Conservation (phyloP, 2,888 invertebrate genomes). For the Hydroisotoma schaefferi region DNA sequence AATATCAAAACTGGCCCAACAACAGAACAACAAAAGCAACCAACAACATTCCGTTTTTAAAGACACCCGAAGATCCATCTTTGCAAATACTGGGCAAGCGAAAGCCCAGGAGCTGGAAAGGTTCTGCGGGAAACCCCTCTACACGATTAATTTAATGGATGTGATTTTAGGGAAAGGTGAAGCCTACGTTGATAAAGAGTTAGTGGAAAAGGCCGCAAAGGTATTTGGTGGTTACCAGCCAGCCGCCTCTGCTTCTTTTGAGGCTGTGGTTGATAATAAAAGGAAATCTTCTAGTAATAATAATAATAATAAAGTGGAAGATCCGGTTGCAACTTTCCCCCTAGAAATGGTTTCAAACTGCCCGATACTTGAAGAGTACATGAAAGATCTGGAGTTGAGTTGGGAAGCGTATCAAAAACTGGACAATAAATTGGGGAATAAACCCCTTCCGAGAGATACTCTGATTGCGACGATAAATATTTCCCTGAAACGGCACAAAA, state of each 20-base stretch:
- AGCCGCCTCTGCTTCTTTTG: no score
- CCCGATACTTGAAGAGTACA: conserved; percentile 21
- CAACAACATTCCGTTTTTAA: neutral
- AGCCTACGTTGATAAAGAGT: neutral
- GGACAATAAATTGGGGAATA: neutral
- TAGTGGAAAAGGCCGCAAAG: neutral
- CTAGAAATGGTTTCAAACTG: neutral
- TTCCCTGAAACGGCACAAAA: neutral
- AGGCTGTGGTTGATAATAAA: neutral
- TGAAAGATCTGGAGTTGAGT: conserved; percentile 17
- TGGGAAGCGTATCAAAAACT: conserved; percentile 15
- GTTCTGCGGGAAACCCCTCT: neutral
- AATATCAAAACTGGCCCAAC: neutral
- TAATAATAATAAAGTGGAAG: neutral
- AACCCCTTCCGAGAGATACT: neutral
- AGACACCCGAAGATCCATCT: neutral
- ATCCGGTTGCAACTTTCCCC: neutral
- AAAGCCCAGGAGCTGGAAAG: neutral
- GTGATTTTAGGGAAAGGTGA: neutral
- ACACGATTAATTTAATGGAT: neutral
- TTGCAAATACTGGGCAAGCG: neutral
- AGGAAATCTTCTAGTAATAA: neutral
- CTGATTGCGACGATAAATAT: neutral
- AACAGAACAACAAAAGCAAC: no score
- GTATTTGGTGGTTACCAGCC: neutral